Evolutionary conservation across 2,797 vertebrate species (phyloP), one percentile per base, ranked within the genome.

Genomic region (Taeniopygia guttata): DNA sequence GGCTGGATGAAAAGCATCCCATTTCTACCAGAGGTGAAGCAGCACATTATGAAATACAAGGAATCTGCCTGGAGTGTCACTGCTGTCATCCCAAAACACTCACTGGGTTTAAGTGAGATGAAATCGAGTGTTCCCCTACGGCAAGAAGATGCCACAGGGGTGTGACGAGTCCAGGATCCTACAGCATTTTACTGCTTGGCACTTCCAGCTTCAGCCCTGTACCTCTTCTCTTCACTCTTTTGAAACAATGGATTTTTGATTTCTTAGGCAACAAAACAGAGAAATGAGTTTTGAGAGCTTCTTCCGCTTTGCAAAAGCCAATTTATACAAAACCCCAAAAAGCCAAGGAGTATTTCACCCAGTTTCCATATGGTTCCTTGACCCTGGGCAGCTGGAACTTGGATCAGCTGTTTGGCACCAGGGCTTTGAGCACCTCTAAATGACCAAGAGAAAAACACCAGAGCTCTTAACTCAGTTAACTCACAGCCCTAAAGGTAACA

Each of bases 31-130:
- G 48, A 76, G n/a, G 20, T 62, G 55, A 42, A 85, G 64, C 9
- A 74, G 42, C 25, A 68, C 21, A 30, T 25, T 14, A 63, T 40
- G 27, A 78, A 68, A 69, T 8, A 34, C 27, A 64, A 54, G 23
- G 22, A 67, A 60, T 40, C 32, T 15, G 13, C 55, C 67, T n/a
- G 43, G 14, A 14, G 29, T 30, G 45, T 45, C 63, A 59, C n/a
- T 0, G 0, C 25, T 2, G 0, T 25, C 49, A 40, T 6, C 19
- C 23, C 70, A 66, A 74, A 51, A 7, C 29, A 64, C 13, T 4
- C 0, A 0, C 3, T 1, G 0, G 30, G 34, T 86, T 83, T 64
- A 54, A n/a, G 22, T 19, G 25, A 68, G 43, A 16, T 38, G 13
- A 87, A 89, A 90, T 74, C 2, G 6, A 79, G 9, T 1, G 0